phyloP scores from a whole-genome alignment of 2,113 vertebrate species.

The Okapia johnstoni region DNA sequence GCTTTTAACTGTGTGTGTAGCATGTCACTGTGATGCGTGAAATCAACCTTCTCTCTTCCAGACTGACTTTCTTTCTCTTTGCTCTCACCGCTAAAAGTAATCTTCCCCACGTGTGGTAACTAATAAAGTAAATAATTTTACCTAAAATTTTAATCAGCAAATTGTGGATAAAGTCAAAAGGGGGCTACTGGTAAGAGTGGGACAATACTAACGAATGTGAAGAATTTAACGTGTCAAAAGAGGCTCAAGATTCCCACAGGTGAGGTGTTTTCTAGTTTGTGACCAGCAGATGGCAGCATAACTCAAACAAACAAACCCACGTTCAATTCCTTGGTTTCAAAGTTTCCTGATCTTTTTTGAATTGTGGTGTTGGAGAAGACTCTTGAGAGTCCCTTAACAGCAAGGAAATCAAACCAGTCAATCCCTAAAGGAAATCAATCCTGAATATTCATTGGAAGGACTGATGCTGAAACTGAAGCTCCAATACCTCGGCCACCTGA shows the following conservation, averaged over 20 bases:
- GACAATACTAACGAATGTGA: neutral
- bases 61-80: neutral
- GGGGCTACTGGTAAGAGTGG: accelerated
- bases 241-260: neutral
- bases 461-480: neutral
- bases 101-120: neutral
- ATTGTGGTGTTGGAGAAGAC: neutral
- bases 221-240: neutral
- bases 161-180: no score
- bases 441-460: neutral
- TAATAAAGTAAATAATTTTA: neutral
- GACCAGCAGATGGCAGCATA: conserved; percentile 77
- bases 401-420: neutral
- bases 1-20: neutral
- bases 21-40: accelerated
- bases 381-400: neutral
- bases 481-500: neutral
- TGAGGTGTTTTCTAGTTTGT: neutral
- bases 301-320: neutral
- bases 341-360: neutral
- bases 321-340: neutral
- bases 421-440: neutral
- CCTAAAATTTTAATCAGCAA: neutral
- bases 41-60: neutral
- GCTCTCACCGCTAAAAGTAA: neutral